These are phyloP conservation scores for Scomber japonicus DNA, from an alignment of 2,113 vertebrate genomes.

Conservation along the genomic window DNA sequence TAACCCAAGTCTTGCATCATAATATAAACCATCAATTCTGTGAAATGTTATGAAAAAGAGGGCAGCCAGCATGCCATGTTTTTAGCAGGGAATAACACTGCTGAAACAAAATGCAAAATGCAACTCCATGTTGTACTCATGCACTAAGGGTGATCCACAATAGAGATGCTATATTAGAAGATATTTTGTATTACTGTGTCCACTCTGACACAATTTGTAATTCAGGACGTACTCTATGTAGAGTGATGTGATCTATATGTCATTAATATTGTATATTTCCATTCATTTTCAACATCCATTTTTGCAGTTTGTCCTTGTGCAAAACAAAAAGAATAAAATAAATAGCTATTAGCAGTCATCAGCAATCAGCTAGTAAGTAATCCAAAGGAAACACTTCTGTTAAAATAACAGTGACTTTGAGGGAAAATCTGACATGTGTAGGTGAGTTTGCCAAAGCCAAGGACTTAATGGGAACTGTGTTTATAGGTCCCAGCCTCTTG, in stretches of 20 bases:
- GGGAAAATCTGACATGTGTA: slow-evolving; percentile 66
- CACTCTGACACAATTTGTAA: background rate
- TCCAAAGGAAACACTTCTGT: slow-evolving; percentile 57
- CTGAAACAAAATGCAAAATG: background rate
- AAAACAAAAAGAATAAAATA: slow-evolving; percentile 36
- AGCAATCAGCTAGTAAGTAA: slow-evolving; percentile 54
- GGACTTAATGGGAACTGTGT: slow-evolving; percentile 73
- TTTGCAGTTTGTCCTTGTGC: slow-evolving; percentile 32
- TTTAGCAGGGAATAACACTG: background rate
- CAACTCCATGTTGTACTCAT: background rate
- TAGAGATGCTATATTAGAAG: background rate
- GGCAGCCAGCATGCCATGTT: background rate
- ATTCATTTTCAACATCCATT: slow-evolving; percentile 28
- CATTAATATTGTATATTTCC: background rate
- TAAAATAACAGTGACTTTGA: slow-evolving; percentile 68
- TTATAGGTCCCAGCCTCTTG: slow-evolving; percentile 58
- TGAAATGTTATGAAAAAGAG: slow-evolving; percentile 20
- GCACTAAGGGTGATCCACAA: background rate
- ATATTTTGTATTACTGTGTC: background rate
- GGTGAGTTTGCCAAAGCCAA: slow-evolving; percentile 59
- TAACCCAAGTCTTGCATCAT: slow-evolving; percentile 15
- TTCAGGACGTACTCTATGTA: background rate
- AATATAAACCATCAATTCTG: slow-evolving; percentile 15
- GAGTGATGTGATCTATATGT: slow-evolving; percentile 11
- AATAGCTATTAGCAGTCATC: slow-evolving; percentile 53